Percentiles rank a stretch among this genome's conserved stretches.
These are phyloP conservation scores for Falco novaeseelandiae DNA, from an alignment of 2,797 vertebrate genomes.

Conservation along the genomic window DNA sequence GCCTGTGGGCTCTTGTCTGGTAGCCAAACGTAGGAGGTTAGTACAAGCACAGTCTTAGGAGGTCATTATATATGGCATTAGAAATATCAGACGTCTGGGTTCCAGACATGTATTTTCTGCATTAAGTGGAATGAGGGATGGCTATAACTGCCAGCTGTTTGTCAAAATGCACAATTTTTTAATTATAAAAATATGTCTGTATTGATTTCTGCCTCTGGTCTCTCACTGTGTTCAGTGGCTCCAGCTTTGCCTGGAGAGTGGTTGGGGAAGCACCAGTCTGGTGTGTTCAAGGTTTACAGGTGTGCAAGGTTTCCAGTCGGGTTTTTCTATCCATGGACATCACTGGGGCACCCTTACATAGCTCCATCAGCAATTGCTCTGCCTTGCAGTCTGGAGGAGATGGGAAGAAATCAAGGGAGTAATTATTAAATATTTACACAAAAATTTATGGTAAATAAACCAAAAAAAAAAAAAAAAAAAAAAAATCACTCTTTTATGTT, in stretches of 20 bases:
- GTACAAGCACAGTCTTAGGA: constrained; percentile 13
- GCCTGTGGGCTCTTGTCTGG: neutral
- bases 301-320: neutral
- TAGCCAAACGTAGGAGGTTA: neutral
- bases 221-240: neutral
- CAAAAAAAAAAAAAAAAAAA: neutral
- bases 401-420: neutral
- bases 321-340: neutral
- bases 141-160: constrained; percentile 18
- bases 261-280: neutral
- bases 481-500: neutral
- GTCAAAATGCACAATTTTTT: constrained; percentile 44
- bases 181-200: constrained; percentile 33
- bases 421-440: neutral
- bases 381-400: neutral
- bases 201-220: neutral
- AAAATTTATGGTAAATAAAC: neutral
- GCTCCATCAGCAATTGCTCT: neutral
- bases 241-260: neutral
- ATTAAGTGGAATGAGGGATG: neutral
- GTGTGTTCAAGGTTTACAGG: neutral
- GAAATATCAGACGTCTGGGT: neutral
- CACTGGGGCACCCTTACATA: neutral
- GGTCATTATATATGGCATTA: neutral
- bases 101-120: constrained; percentile 20